phyloP scores from a whole-genome alignment of 1,140 invertebrate genomes.

The Drepana arcuata region DNA sequence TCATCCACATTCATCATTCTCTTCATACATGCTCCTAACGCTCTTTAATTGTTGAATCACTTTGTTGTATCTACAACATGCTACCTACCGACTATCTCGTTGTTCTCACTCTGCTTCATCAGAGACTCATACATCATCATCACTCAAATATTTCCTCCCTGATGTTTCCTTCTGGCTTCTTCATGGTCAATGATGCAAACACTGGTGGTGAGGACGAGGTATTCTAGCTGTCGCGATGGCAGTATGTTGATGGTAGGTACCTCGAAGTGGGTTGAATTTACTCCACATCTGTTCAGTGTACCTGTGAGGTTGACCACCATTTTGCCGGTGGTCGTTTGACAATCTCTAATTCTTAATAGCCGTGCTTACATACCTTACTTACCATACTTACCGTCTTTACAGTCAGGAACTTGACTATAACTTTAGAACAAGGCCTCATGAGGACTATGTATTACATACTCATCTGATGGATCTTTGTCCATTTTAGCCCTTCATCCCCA shows the following conservation, averaged over 20 bases:
- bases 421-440: constrained; percentile 98
- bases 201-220: constrained; percentile 98
- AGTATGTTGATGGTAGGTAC: constrained; percentile 95
- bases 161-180: constrained; percentile 99
- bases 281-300: constrained; percentile 97
- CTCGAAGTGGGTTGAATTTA: constrained; percentile 96
- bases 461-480: no score
- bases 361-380: no score
- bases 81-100: no score
- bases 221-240: constrained; percentile 99
- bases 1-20: no score
- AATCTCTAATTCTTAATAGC: constrained; percentile 99
- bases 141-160: constrained; percentile 99
- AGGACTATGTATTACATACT: no score
- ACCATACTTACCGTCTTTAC: no score
- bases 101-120: no score
- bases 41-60: no score
- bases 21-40: no score
- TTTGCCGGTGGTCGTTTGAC: constrained; percentile 99
- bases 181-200: constrained; percentile 99
- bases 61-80: no score
- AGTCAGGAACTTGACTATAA: constrained; percentile 98
- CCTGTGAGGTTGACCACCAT: constrained; percentile 99
- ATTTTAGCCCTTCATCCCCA: constrained; percentile 71
- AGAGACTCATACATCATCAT: no score